Conservation (phyloP, 2,888 invertebrate species). For the Diadegma fenestrale region DNA sequence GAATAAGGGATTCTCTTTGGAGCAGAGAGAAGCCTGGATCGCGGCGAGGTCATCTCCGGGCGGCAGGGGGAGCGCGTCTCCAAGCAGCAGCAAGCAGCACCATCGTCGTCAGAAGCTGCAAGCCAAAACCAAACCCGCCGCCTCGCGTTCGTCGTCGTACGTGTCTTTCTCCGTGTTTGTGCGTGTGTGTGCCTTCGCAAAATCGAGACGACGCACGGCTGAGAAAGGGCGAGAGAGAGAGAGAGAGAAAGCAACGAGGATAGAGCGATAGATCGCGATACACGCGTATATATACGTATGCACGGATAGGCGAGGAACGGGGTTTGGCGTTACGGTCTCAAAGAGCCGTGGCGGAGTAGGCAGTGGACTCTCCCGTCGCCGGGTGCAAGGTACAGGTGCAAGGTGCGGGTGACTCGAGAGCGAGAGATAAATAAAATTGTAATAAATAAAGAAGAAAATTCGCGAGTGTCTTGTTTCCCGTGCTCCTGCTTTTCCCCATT, state of each 20-base stretch:
- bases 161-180: slow-evolving; percentile 13
- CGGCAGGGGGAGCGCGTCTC: slow-evolving; percentile 63
- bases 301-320: slow-evolving; percentile 16
- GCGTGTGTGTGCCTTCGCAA: slow-evolving; percentile 58
- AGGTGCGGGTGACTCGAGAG: slow-evolving; percentile 58
- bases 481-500: background rate
- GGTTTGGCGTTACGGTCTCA: slow-evolving; percentile 39
- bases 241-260: background rate
- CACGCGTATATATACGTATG: slow-evolving; percentile 10
- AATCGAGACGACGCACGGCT: slow-evolving; percentile 15
- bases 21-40: slow-evolving; percentile 48
- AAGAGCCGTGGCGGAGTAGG: slow-evolving; percentile 40
- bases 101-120: slow-evolving; percentile 49
- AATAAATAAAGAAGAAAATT: slow-evolving; percentile 10
- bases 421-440: slow-evolving; percentile 39
- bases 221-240: background rate
- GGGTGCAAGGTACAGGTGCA: slow-evolving; percentile 70
- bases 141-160: background rate
- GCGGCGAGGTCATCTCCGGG: slow-evolving; percentile 66
- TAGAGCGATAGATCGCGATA: slow-evolving; percentile 3
- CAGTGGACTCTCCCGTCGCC: slow-evolving; percentile 66
- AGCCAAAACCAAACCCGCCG: slow-evolving; percentile 29
- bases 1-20: slow-evolving; percentile 39
- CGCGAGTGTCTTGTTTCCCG: slow-evolving; percentile 6
- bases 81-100: slow-evolving; percentile 50